phyloP scores from a whole-genome alignment of 2,113 vertebrate species.

The Pavo muticus region DNA sequence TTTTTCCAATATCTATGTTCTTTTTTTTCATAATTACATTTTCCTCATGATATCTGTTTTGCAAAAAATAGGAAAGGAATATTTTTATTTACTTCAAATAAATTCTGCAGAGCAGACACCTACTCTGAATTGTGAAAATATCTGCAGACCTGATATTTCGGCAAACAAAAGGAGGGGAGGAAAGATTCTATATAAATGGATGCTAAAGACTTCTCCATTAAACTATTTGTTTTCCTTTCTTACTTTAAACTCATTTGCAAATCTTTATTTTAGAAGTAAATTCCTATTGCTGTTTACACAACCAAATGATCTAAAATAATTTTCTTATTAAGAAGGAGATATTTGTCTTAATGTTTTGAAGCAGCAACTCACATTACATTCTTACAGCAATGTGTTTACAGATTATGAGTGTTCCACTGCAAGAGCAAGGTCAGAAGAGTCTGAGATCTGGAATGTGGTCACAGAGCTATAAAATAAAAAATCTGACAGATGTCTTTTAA shows the following conservation, averaged over 20 bases:
- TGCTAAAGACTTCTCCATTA: neutral
- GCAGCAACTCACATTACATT: neutral
- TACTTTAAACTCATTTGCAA: neutral
- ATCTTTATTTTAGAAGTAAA: neutral
- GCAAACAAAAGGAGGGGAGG: neutral
- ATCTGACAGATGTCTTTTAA: neutral
- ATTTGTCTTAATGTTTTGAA: neutral
- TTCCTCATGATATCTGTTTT: neutral
- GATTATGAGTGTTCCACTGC: neutral
- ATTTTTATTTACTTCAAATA: neutral
- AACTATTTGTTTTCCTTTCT: neutral
- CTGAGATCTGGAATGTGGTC: neutral
- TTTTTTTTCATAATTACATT: neutral
- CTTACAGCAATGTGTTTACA: fast-evolving
- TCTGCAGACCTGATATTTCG: neutral
- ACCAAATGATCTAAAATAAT: neutral
- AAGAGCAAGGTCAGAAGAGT: neutral
- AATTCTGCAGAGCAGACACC: neutral
- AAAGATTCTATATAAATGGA: neutral
- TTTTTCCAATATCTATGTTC: neutral
- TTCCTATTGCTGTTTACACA: neutral
- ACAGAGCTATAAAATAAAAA: neutral
- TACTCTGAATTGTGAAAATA: neutral
- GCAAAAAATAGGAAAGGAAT: neutral
- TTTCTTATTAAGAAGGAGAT: neutral